These are phyloP conservation scores for Clarias pachynema DNA, from an alignment of 2,797 vertebrate species.

Conservation along the genomic window DNA sequence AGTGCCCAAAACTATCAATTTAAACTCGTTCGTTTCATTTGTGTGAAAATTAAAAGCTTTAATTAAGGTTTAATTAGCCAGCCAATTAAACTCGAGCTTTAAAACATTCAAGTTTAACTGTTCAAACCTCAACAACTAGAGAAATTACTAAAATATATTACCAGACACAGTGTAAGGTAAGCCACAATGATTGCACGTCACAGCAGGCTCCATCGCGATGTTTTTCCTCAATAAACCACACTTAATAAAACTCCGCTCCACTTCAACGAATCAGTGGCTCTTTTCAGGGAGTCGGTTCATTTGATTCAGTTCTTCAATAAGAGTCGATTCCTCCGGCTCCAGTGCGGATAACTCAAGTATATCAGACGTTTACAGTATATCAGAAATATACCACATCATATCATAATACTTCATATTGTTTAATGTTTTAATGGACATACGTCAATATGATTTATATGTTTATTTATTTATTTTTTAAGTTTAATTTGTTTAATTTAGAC, in stretches of 20 bases:
- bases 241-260: too few species aligned
- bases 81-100: neutral
- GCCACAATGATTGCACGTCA: slow-evolving; percentile 62
- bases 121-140: neutral
- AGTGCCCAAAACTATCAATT: too few species aligned
- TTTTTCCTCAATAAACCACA: neutral
- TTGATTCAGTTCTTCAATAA: neutral
- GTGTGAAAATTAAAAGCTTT: too few species aligned
- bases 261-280: neutral
- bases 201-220: slow-evolving; percentile 7
- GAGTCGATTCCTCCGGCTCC: neutral
- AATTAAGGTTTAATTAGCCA: neutral
- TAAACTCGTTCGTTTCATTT: too few species aligned
- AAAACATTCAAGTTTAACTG: too few species aligned
- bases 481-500: too few species aligned
- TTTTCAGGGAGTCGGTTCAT: neutral
- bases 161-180: slow-evolving; percentile 64
- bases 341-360: neutral
- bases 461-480: too few species aligned
- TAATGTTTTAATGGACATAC: too few species aligned
- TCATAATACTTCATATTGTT: too few species aligned
- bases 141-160: slow-evolving; percentile 39
- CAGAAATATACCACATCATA: too few species aligned
- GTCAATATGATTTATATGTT: too few species aligned
- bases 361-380: too few species aligned